Evolutionary conservation across 2,888 invertebrate species (phyloP).

Genomic region (Troilus luridus): DNA sequence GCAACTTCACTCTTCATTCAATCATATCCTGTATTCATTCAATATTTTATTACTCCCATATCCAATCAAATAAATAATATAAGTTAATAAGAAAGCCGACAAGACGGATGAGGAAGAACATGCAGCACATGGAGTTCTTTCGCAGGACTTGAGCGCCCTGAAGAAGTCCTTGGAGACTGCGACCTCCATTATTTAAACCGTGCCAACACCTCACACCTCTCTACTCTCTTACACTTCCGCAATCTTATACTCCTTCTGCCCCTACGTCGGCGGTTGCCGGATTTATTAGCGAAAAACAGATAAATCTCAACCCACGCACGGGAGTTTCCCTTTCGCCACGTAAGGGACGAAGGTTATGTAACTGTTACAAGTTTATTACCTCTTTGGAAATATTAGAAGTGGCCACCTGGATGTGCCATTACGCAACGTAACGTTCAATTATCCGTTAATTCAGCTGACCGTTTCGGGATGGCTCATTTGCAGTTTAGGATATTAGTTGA

Average conservation of each 20-base stretch:
- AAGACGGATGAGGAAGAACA: not conserved
- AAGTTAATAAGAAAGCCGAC: no score
- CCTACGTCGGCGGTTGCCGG: not conserved
- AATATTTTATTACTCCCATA: no score
- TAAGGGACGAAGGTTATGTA: not conserved
- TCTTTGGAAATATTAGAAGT: constrained; percentile 16
- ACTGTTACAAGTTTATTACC: not conserved
- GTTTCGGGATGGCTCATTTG: constrained; percentile 31
- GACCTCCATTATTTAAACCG: constrained; percentile 4
- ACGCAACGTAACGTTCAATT: constrained; percentile 11
- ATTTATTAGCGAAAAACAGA: constrained; percentile 16
- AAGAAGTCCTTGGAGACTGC: not conserved
- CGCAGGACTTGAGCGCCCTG: not conserved
- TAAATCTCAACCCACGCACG: not conserved
- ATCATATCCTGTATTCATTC: no score
- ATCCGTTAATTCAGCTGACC: not conserved
- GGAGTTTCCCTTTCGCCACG: not conserved
- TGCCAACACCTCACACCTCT: not conserved
- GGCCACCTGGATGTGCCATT: not conserved
- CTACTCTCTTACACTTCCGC: not conserved
- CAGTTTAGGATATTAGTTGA: not conserved
- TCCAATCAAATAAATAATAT: no score
- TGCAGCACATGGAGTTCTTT: not conserved
- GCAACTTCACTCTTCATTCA: no score
- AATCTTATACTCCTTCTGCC: not conserved